phyloP scores from a whole-genome alignment of 2,888 invertebrate genomes.

The Calameuta idolon region DNA sequence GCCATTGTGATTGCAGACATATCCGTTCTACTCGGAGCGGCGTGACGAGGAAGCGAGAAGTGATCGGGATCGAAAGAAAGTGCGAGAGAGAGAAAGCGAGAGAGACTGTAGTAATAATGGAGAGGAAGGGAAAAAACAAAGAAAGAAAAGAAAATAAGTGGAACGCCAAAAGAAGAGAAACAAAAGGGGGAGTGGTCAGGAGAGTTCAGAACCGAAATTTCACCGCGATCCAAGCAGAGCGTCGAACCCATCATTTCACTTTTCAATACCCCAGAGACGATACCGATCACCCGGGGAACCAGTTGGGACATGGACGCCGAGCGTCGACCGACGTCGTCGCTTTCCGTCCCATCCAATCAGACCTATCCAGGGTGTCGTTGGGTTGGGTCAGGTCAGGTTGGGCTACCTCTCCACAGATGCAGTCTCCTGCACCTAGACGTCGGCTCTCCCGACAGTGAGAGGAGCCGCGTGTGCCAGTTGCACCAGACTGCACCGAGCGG shows the following conservation, averaged over 20 bases:
- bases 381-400: not conserved
- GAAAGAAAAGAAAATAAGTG: not conserved
- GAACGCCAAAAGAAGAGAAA: not conserved
- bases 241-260: slow-evolving; percentile 9
- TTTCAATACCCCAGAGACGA: not conserved
- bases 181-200: not conserved
- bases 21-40: slow-evolving; percentile 19
- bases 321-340: not conserved
- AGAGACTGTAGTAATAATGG: not conserved
- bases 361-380: not conserved
- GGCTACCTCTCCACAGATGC: not conserved
- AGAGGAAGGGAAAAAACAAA: too few species aligned
- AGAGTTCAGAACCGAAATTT: not conserved
- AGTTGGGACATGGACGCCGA: not conserved
- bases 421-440: not conserved
- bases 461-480: slow-evolving; percentile 43
- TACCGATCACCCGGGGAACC: not conserved
- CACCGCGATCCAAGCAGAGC: not conserved
- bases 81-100: slow-evolving; percentile 3
- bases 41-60: slow-evolving; percentile 14
- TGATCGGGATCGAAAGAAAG: slow-evolving; percentile 26
- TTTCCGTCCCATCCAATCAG: not conserved
- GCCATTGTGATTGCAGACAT: slow-evolving; percentile 20
- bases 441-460: slow-evolving; percentile 51
- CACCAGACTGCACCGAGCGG: slow-evolving; percentile 16